These are phyloP conservation scores for Oncorhynchus kisutch DNA, from an alignment of 2,113 vertebrate genomes.

Conservation along the genomic window DNA sequence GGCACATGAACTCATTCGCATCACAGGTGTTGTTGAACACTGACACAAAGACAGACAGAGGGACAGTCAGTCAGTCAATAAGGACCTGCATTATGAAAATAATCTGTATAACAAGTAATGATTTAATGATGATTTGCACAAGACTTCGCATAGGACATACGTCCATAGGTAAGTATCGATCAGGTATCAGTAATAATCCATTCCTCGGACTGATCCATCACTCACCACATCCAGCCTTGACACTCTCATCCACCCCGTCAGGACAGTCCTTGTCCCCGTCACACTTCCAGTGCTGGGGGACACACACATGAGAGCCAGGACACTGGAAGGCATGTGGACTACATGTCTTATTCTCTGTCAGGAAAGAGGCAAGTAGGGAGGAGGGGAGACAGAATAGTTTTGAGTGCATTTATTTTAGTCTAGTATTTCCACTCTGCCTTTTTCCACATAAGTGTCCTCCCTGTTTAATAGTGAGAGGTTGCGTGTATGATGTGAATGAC, in stretches of 20 bases:
- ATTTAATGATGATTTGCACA: not conserved
- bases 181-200: not conserved
- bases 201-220: conserved; percentile 4
- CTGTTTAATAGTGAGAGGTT: not conserved
- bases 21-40: conserved; percentile 91
- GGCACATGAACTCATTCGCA: conserved; percentile 88
- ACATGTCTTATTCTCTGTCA: conserved; percentile 85
- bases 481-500: not conserved
- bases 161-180: no score
- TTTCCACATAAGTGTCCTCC: not conserved
- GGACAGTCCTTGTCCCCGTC: conserved; percentile 93
- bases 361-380: not conserved
- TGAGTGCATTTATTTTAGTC: not conserved
- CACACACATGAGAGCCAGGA: conserved; percentile 84
- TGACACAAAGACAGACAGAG: conserved; percentile 46
- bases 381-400: not conserved
- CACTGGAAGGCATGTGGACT: conserved; percentile 86
- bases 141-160: no score
- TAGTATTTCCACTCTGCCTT: not conserved
- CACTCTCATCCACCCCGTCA: conserved; percentile 85
- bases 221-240: conserved; percentile 88
- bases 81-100: not conserved
- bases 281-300: conserved; percentile 89
- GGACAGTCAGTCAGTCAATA: conserved; percentile 41
- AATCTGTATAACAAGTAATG: conserved; percentile 59